Evolutionary conservation across 2,888 invertebrate species (phyloP).

Genomic region (Polydrusus cervinus): DNA sequence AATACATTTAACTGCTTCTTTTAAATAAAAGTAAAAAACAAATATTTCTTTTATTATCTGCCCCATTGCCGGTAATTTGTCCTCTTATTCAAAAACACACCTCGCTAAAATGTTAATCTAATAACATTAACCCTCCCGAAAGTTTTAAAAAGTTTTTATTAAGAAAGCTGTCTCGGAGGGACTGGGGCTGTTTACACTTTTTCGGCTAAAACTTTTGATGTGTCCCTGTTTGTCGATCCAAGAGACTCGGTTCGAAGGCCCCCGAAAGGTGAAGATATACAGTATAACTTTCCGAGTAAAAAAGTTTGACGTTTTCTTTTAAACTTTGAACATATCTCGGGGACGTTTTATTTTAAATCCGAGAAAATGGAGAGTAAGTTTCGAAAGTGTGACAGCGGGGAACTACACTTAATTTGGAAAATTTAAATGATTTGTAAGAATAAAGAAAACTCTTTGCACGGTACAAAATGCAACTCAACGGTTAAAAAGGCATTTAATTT

Average conservation of each 20-base stretch:
- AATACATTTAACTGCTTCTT: too few species aligned
- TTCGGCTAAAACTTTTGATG: conserved; percentile 26
- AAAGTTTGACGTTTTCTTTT: conserved; percentile 16
- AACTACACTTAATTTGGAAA: neutral
- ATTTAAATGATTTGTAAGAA: too few species aligned
- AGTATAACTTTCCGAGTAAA: conserved; percentile 12
- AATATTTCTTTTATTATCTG: neutral
- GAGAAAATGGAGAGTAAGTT: neutral
- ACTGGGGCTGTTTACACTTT: conserved; percentile 23
- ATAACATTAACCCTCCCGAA: conserved; percentile 16
- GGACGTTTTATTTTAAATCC: conserved; percentile 3
- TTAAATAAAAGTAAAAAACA: neutral
- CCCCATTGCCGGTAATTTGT: neutral
- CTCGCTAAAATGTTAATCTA: conserved; percentile 1
- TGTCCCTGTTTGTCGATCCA: conserved; percentile 14
- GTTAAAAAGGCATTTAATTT: too few species aligned
- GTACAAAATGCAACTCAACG: neutral
- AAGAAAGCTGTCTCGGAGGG: conserved; percentile 16
- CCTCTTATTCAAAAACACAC: neutral
- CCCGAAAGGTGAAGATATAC: conserved; percentile 26
- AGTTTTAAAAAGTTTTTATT: conserved; percentile 21
- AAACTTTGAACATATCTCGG: conserved; percentile 8
- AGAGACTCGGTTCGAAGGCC: conserved; percentile 7
- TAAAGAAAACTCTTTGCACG: too few species aligned
- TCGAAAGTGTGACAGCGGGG: neutral